Evolutionary conservation across 2,113 vertebrate genomes (phyloP).

Genomic region (Hippocampus guttulatus): DNA sequence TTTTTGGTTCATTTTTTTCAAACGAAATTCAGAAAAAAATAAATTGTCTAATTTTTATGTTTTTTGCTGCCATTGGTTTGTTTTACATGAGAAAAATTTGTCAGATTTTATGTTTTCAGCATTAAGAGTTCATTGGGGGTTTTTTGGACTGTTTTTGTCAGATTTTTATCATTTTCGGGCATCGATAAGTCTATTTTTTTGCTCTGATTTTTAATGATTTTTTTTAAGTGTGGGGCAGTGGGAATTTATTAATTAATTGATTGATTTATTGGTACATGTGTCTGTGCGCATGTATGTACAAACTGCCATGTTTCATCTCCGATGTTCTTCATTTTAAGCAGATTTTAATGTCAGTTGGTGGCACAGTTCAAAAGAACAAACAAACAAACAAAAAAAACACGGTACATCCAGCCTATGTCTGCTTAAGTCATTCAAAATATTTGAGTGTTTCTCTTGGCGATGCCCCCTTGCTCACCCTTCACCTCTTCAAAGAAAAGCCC

Average conservation of each 20-base stretch:
- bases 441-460: conserved; percentile 64
- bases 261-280: neutral
- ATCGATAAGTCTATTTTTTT: too few relatives aligned
- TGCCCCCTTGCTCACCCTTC: conserved; percentile 45
- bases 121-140: too few relatives aligned
- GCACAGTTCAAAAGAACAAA: conserved; percentile 5
- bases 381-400: conserved; percentile 11
- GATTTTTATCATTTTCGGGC: too few relatives aligned
- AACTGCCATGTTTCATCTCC: conserved; percentile 21
- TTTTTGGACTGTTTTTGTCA: neutral
- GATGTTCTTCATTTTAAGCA: conserved; percentile 31
- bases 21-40: too few relatives aligned
- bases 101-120: too few relatives aligned
- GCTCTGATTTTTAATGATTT: neutral
- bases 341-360: conserved; percentile 29
- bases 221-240: neutral
- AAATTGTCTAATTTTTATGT: too few relatives aligned
- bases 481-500: conserved; percentile 34
- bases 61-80: too few relatives aligned
- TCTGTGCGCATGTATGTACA: neutral
- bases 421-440: conserved; percentile 67
- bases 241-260: too few relatives aligned
- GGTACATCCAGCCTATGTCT: conserved; percentile 47
- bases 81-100: too few relatives aligned
- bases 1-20: too few relatives aligned